phyloP scores from a whole-genome alignment of 1,140 invertebrate genomes.

The Zaprionus inermis region DNA sequence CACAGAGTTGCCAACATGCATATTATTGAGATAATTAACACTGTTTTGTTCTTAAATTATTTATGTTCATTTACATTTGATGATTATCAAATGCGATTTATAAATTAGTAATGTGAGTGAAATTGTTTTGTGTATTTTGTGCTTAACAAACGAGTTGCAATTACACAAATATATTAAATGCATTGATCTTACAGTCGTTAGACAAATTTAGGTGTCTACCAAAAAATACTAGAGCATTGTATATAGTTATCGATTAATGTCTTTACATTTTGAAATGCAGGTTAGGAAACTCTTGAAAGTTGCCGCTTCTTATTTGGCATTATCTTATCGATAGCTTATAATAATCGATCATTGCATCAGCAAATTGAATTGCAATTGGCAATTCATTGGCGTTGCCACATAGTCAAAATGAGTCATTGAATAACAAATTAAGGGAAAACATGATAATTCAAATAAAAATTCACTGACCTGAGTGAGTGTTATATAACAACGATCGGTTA shows the following conservation, averaged over 20 bases:
- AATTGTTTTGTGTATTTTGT: background rate
- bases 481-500: constrained; percentile 95
- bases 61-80: background rate
- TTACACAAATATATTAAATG: constrained; percentile 35
- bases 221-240: background rate
- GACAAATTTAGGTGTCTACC: background rate
- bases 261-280: too few relatives aligned
- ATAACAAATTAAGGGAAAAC: background rate
- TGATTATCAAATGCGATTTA: background rate
- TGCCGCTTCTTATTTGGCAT: too few relatives aligned
- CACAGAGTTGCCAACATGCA: background rate
- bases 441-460: background rate
- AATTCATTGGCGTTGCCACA: background rate
- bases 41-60: background rate
- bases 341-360: background rate
- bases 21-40: constrained; percentile 3
- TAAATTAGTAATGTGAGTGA: background rate
- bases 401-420: background rate
- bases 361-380: background rate
- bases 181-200: constrained; percentile 45
- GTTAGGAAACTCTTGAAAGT: too few relatives aligned
- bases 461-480: constrained; percentile 88
- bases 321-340: background rate
- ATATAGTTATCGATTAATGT: too few relatives aligned
- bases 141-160: constrained; percentile 20